Percentiles rank a stretch among this genome's conserved stretches.
phyloP scores from a whole-genome alignment of 2,113 vertebrate genomes.

The Tragelaphus imberbis region DNA sequence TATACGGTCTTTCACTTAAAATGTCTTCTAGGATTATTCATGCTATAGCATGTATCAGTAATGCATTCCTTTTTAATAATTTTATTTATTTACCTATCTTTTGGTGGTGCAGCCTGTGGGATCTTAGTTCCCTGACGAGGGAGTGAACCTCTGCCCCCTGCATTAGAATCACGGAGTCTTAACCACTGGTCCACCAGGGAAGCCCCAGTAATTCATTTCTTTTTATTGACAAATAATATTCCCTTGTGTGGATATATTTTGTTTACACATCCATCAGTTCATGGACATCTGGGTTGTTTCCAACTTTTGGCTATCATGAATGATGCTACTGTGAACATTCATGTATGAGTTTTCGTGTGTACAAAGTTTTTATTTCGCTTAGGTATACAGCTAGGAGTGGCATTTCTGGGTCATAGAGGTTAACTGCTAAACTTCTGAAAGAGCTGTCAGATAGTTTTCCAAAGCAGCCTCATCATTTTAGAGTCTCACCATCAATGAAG shows the following conservation, averaged over 20 bases:
- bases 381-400: not conserved
- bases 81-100: not conserved
- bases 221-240: not conserved
- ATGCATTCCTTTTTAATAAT: not conserved
- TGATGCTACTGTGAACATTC: not conserved
- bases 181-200: not conserved
- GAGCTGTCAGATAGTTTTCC: not conserved
- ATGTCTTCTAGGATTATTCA: not conserved
- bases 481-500: not conserved
- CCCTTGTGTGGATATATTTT: not conserved
- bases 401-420: not conserved
- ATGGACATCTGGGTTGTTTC: not conserved
- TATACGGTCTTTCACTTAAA: not conserved
- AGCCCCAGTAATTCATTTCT: not conserved
- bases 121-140: not conserved
- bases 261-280: not conserved
- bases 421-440: not conserved
- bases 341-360: not conserved
- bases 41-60: not conserved
- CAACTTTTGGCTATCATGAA: not conserved
- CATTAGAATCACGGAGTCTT: not conserved
- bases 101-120: not conserved
- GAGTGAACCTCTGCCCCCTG: not conserved
- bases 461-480: constrained; percentile 14
- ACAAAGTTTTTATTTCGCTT: not conserved